Evolutionary conservation across 2,797 vertebrate species (phyloP).

Genomic region (Carcharodon carcharias): DNA sequence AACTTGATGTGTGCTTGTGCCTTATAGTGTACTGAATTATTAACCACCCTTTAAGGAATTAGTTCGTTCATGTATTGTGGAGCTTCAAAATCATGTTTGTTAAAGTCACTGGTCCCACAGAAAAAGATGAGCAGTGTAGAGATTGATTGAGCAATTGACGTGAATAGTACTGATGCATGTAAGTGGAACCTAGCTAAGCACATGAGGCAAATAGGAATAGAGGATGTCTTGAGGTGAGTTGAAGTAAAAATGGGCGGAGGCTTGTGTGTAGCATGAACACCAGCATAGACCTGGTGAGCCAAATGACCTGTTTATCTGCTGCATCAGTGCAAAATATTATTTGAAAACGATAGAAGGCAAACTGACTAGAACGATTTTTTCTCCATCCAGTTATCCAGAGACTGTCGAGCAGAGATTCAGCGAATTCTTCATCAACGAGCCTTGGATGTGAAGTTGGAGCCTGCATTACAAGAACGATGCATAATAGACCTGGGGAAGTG

Average conservation of each 20-base stretch:
- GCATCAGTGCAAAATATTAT: not conserved
- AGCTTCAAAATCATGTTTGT: not conserved
- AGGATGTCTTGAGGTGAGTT: not conserved
- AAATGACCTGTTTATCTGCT: not conserved
- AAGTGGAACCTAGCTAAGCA: not conserved
- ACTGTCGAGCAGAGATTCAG: slow-evolving; percentile 91
- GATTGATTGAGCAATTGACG: not conserved
- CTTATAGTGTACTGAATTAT: not conserved
- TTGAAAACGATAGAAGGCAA: too few species aligned
- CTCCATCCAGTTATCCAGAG: slow-evolving; percentile 72
- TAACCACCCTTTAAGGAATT: not conserved
- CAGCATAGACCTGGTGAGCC: too few species aligned
- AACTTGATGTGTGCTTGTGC: not conserved
- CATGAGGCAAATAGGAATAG: not conserved
- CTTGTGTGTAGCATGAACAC: not conserved
- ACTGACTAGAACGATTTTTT: not conserved
- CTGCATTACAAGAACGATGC: slow-evolving; percentile 82
- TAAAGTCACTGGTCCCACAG: not conserved
- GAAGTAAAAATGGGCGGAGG: not conserved
- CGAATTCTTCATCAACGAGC: slow-evolving; percentile 92
- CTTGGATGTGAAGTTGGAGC: slow-evolving; percentile 91
- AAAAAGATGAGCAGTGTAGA: not conserved
- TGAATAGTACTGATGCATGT: not conserved
- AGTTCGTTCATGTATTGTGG: not conserved
- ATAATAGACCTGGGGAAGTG: slow-evolving; percentile 93